Evolutionary conservation across 1,140 invertebrate genomes (phyloP).

Genomic region (Drosophila kikkawai): DNA sequence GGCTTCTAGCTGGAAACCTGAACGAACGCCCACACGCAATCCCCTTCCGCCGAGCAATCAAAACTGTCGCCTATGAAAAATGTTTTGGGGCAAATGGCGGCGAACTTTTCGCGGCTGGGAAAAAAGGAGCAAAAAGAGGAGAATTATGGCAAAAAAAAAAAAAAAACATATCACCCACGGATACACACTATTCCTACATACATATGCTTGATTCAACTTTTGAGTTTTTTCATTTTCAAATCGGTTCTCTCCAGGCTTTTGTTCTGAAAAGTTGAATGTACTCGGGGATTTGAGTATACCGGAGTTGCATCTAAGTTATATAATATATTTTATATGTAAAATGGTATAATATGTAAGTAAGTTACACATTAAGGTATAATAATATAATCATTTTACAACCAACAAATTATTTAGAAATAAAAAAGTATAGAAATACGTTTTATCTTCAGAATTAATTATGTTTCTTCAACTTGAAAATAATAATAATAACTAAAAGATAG

Average conservation of each 20-base stretch:
- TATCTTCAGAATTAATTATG: neutral
- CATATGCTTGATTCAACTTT: slow-evolving; percentile 17
- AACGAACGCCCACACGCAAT: slow-evolving; percentile 25
- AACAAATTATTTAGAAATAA: too few relatives aligned
- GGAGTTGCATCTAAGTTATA: neutral
- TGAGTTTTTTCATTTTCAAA: slow-evolving; percentile 36
- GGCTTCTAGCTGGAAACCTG: slow-evolving; percentile 36
- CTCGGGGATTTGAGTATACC: neutral
- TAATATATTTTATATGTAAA: neutral
- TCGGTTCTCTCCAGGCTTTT: slow-evolving; percentile 16
- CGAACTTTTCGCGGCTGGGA: slow-evolving; percentile 46
- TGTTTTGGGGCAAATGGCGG: slow-evolving; percentile 76
- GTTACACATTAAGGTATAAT: neutral
- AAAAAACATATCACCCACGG: slow-evolving; percentile 20
- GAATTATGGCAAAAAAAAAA: slow-evolving; percentile 1
- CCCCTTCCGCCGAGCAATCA: slow-evolving; percentile 59
- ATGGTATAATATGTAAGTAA: neutral
- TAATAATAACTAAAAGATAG: neutral
- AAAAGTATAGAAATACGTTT: too few relatives aligned
- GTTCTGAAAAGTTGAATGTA: neutral
- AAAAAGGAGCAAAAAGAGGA: slow-evolving; percentile 11
- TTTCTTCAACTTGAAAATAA: neutral
- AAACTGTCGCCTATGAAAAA: slow-evolving; percentile 82
- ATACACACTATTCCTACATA: slow-evolving; percentile 9
- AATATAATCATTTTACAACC: too few relatives aligned